Evolutionary conservation across 2,797 vertebrate species (phyloP), one percentile per base, ranked within the genome.

Genomic region (Rousettus madagascariensis): DNA sequence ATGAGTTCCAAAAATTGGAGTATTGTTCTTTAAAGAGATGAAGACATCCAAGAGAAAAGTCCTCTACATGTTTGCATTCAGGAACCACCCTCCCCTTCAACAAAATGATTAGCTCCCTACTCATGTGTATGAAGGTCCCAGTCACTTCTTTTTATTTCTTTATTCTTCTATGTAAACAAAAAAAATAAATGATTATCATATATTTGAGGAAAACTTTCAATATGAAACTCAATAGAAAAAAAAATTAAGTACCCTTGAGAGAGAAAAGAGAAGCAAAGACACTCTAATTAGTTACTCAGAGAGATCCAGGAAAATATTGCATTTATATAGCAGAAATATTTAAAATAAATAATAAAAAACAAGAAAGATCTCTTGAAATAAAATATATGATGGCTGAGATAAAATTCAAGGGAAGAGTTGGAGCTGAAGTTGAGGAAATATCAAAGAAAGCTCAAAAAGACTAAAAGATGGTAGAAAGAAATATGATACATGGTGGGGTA

Each of bases 161-260:
- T n/a, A 80, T 69, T 82, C 17, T 77, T 69, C 30, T 33, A 75
- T 69, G 30, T 86, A 38, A 92, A 69, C 55, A 75, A 61, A 72
- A 79, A 79, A 57, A 49, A 91, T 78, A 38, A 91, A 3, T 71
- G 68, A 51, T 69, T 71, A 55, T 24, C 17, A 94, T 30, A 74
- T 85, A 83, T 82, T 82, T 95, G 68, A 82, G n/a, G 53, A 90
- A 63, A 92, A 49, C 59, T 82, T 79, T 89, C 53, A 78, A 57
- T 28, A n/a, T 69, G 36, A 86, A 57, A 92, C 24, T 33, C 33
- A 33, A 33, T 33, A 83, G 26, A 22, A 61, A 74, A 78, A 78
- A 15, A 86, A 53, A 33, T n/a, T 66, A 51, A 75, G n/a, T 30
- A 78, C 57, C 5, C 19, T 36, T 88, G 55, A 84, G 10, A 65